Percentiles rank a stretch among this genome's conserved stretches.
Evolutionary conservation across 2,113 vertebrate species (phyloP).

Genomic region (Galbula dea): DNA sequence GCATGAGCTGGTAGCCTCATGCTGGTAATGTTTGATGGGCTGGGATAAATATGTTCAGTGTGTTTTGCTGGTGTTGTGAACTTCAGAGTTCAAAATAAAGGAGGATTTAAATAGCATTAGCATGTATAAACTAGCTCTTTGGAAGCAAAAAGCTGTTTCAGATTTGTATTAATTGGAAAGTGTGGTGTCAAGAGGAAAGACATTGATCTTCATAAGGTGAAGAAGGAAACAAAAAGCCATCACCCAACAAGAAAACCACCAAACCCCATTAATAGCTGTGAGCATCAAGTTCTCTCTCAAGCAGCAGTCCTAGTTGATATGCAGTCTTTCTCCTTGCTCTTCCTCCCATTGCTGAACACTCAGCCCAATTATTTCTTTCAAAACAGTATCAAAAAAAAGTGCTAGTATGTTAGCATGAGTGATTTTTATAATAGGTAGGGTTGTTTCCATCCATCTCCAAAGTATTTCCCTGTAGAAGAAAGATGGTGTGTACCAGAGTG

Average conservation of each 20-base stretch:
- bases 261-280: neutral
- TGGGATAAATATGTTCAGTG: neutral
- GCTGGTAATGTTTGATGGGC: neutral
- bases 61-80: neutral
- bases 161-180: neutral
- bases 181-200: neutral
- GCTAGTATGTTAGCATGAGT: neutral
- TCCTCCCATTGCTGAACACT: neutral
- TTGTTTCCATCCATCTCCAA: slow-evolving; percentile 16
- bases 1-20: neutral
- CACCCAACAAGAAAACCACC: neutral
- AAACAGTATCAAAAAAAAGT: neutral
- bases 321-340: neutral
- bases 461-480: slow-evolving; percentile 21
- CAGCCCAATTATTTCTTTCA: slow-evolving; percentile 28
- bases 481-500: slow-evolving; percentile 1
- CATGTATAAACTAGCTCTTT: neutral
- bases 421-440: slow-evolving; percentile 23
- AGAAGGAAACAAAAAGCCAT: neutral
- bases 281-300: neutral
- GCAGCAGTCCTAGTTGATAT: neutral
- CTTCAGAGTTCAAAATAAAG: neutral
- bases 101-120: neutral
- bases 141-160: neutral
- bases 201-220: neutral